Conservation (phyloP, 2,113 vertebrate species). For the Smithornis capensis region DNA sequence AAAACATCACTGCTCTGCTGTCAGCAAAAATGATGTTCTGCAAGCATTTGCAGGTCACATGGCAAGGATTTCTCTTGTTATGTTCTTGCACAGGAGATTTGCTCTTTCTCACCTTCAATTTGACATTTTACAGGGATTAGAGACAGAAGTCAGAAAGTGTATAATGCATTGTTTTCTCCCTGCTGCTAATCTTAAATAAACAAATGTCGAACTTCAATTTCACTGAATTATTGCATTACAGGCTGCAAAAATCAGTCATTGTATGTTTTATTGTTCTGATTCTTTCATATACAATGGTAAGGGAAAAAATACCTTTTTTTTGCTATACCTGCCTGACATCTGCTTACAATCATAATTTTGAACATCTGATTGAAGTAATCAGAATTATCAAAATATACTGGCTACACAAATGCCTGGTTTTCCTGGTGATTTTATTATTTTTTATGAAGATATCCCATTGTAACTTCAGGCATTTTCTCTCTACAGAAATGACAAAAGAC, state of each 20-base stretch:
- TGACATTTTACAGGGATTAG: constrained; percentile 62
- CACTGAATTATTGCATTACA: constrained; percentile 43
- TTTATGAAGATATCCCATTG: neutral
- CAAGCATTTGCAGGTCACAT: neutral
- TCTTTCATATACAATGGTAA: neutral
- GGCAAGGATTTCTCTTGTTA: neutral
- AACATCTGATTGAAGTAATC: neutral
- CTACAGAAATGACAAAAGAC: neutral
- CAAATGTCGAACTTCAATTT: constrained; percentile 66
- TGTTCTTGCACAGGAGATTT: neutral
- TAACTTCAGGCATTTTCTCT: neutral
- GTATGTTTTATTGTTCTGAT: constrained; percentile 35
- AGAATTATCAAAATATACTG: neutral
- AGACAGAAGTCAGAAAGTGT: constrained; percentile 43
- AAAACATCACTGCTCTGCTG: neutral
- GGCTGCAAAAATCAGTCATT: neutral
- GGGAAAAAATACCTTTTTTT: neutral
- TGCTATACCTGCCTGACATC: neutral
- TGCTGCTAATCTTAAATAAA: constrained; percentile 57
- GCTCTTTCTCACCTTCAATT: constrained; percentile 57
- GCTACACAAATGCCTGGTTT: neutral
- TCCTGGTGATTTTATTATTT: neutral
- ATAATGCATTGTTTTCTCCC: constrained; percentile 24
- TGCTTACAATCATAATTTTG: neutral
- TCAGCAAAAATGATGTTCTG: constrained; percentile 53